Percentiles rank a stretch among this genome's conserved stretches.
These are phyloP conservation scores for Eidolon helvum DNA, from an alignment of 2,113 vertebrate species.

Conservation along the genomic window DNA sequence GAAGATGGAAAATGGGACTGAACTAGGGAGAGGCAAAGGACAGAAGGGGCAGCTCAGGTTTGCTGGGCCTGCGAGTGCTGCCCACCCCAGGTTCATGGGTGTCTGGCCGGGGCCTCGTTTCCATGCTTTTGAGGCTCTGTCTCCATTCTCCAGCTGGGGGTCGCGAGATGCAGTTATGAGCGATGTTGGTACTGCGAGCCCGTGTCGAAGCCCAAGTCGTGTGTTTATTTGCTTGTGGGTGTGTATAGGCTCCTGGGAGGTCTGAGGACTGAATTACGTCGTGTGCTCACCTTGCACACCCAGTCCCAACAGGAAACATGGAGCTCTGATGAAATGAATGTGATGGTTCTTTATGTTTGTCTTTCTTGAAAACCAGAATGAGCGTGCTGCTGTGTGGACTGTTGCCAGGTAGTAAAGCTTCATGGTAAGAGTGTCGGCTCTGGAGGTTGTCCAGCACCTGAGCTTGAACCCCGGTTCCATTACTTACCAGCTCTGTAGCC, in stretches of 20 bases:
- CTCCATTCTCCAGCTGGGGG: neutral
- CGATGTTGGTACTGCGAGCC: fast-evolving
- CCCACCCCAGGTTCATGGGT: neutral
- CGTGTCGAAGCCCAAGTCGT: fast-evolving
- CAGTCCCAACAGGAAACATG: neutral
- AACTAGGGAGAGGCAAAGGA: neutral
- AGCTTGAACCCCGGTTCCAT: neutral
- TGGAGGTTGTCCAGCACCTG: neutral
- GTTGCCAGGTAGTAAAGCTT: neutral
- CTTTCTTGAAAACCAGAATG: neutral
- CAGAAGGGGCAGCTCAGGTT: neutral
- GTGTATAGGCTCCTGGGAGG: neutral
- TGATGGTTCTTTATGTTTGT: neutral
- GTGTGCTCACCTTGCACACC: neutral
- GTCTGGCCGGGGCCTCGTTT: fast-evolving
- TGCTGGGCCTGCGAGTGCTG: neutral
- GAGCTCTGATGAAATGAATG: neutral
- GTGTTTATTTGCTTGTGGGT: neutral
- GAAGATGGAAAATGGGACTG: no score
- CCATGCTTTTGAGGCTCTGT: neutral
- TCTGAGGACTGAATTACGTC: neutral
- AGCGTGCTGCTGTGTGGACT: fast-evolving
- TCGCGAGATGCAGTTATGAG: fast-evolving
- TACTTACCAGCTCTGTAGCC: neutral
- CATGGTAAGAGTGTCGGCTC: neutral